phyloP scores from a whole-genome alignment of 2,888 invertebrate species.

The Agonopterix subpropinquella region DNA sequence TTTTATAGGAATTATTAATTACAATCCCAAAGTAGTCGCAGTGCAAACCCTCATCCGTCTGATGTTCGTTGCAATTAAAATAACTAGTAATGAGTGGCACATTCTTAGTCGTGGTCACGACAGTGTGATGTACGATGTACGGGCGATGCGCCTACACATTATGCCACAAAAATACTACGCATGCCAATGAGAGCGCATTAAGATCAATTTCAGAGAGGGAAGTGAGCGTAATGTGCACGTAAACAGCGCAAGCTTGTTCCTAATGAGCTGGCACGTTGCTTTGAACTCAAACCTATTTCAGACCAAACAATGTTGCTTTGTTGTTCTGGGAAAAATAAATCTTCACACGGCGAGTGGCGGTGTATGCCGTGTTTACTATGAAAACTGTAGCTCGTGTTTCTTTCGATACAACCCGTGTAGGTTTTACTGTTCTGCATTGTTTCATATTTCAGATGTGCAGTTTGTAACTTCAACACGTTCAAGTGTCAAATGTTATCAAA shows the following conservation, averaged over 20 bases:
- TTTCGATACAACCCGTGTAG: constrained; percentile 31
- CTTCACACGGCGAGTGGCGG: constrained; percentile 42
- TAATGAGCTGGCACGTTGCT: constrained; percentile 53
- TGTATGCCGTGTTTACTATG: constrained; percentile 51
- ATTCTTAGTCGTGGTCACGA: constrained; percentile 39
- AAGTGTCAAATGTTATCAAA: constrained; percentile 10
- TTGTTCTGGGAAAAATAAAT: constrained; percentile 58
- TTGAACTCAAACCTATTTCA: constrained; percentile 58
- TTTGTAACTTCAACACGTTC: constrained; percentile 6
- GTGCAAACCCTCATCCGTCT: constrained; percentile 3
- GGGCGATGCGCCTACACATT: constrained; percentile 1
- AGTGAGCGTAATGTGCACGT: constrained; percentile 30
- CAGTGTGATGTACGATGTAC: constrained; percentile 40
- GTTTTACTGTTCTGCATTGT: constrained; percentile 23
- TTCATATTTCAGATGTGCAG: constrained; percentile 12
- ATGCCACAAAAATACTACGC: neutral
- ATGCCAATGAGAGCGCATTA: neutral
- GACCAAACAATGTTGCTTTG: constrained; percentile 58
- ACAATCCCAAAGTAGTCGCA: no score
- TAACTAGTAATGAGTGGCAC: constrained; percentile 53
- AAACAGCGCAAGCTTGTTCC: constrained; percentile 32
- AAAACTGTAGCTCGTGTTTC: constrained; percentile 39
- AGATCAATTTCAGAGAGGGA: constrained; percentile 14
- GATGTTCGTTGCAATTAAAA: constrained; percentile 43
- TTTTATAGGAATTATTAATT: no score